A percentile compares a stretch with the other conserved stretches of the same genome.
Conservation (phyloP, 1,140 invertebrate species). For the Drosophila nigrodunni region DNA sequence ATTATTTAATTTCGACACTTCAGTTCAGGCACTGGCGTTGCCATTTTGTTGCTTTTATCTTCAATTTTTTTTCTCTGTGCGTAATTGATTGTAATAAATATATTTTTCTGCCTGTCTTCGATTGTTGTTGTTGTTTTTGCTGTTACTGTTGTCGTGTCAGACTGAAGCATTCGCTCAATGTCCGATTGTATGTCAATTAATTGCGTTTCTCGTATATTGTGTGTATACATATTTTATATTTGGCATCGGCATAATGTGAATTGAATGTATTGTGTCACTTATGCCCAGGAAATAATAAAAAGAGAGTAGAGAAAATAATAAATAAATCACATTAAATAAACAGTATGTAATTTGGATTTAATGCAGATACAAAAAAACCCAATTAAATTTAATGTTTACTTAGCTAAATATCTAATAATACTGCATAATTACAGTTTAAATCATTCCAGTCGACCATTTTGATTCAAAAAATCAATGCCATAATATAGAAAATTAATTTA, state of each 20-base stretch:
- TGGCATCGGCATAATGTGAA: conserved; percentile 33
- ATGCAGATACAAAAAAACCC: conserved; percentile 5
- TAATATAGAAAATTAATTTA: conserved; percentile 8
- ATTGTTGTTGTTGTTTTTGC: conserved; percentile 24
- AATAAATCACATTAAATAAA: conserved; percentile 7
- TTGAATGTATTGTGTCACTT: conserved; percentile 34
- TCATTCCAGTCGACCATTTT: not conserved
- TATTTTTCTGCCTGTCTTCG: conserved; percentile 26
- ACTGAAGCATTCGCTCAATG: conserved; percentile 9
- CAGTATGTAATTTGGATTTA: not conserved
- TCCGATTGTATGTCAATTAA: conserved; percentile 42
- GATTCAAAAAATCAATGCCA: conserved; percentile 7
- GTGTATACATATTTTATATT: conserved; percentile 6
- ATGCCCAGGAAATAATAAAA: not conserved
- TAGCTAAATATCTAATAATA: conserved; percentile 11
- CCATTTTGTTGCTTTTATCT: conserved; percentile 11
- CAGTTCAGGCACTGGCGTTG: conserved; percentile 30
- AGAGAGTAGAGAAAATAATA: not conserved
- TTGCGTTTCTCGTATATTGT: conserved; percentile 29
- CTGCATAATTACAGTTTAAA: not conserved
- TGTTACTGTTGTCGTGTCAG: conserved; percentile 1
- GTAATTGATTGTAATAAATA: conserved; percentile 68
- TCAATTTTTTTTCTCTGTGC: conserved; percentile 21
- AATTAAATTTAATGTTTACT: not conserved
- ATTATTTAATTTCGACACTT: conserved; percentile 16